Evolutionary conservation across 2,888 invertebrate genomes (phyloP).

Genomic region (Drosophila atroscutellata): DNA sequence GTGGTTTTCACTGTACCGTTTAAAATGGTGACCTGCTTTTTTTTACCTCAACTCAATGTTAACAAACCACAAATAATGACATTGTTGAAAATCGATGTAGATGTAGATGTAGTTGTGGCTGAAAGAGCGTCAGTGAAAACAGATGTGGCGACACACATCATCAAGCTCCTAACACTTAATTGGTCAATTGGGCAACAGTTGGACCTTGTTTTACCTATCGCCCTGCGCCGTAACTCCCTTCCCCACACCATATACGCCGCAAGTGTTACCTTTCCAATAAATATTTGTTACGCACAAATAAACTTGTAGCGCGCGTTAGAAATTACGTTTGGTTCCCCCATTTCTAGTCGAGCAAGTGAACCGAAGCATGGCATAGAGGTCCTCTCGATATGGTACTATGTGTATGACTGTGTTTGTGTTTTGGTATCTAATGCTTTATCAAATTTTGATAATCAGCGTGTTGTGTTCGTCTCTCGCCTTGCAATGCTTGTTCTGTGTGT

Average conservation of each 20-base stretch:
- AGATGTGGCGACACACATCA: constrained; percentile 63
- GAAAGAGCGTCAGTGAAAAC: constrained; percentile 24
- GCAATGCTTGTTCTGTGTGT: constrained; percentile 52
- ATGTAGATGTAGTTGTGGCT: constrained; percentile 9
- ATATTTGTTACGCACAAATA: constrained; percentile 81
- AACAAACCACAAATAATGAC: constrained; percentile 59
- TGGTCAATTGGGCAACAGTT: constrained; percentile 74
- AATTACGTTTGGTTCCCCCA: constrained; percentile 39
- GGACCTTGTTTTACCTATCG: constrained; percentile 23
- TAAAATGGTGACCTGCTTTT: constrained; percentile 17
- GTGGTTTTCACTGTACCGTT: constrained; percentile 40
- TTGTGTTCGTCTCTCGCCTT: constrained; percentile 59
- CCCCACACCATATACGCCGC: constrained; percentile 31
- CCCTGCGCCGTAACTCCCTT: constrained; percentile 5
- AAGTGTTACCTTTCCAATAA: constrained; percentile 82
- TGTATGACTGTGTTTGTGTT: constrained; percentile 39
- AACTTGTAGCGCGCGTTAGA: constrained; percentile 75
- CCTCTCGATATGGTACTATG: constrained; percentile 37
- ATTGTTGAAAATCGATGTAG: constrained; percentile 42
- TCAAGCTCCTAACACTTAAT: constrained; percentile 61
- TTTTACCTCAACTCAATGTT: constrained; percentile 25
- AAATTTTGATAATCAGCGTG: constrained; percentile 73
- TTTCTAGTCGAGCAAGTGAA: constrained; percentile 59
- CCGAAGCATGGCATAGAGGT: constrained; percentile 52
- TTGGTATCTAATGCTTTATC: constrained; percentile 72